A percentile compares a stretch with the other conserved stretches of the same genome.
These are phyloP conservation scores for Orientallactaga sibirica DNA, from an alignment of 2,797 vertebrate genomes.

Conservation along the genomic window DNA sequence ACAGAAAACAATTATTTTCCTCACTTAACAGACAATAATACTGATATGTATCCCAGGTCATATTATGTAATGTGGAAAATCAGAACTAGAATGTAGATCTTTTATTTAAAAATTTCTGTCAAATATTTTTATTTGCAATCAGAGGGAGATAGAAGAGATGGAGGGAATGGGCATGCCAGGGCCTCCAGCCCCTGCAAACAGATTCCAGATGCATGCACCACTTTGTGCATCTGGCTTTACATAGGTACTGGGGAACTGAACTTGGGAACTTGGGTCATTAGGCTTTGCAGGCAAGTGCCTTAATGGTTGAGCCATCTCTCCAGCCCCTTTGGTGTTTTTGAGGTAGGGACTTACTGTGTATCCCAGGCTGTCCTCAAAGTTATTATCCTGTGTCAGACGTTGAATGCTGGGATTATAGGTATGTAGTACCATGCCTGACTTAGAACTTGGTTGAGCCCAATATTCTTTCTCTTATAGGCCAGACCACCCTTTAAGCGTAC, in stretches of 20 bases:
- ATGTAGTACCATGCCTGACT: background rate
- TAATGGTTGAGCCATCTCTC: no score
- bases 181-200: no score
- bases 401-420: background rate
- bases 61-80: background rate
- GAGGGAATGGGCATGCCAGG: no score
- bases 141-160: no score
- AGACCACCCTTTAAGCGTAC: constrained; percentile 32
- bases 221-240: no score
- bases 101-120: background rate
- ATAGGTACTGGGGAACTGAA: no score
- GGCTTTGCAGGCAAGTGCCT: no score
- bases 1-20: constrained; percentile 44
- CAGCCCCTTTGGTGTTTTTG: no score
- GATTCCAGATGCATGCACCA: no score
- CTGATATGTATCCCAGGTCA: background rate
- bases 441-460: constrained; percentile 8
- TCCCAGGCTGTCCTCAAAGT: background rate
- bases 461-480: constrained; percentile 11
- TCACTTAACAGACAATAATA: constrained; percentile 49
- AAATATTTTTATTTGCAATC: no score
- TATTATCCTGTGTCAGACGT: background rate
- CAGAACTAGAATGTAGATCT: constrained; percentile 6
- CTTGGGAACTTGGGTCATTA: no score
- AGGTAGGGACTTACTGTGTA: background rate